Base-by-base conservation (phyloP, 1,140 invertebrate genomes). In the Diabrotica virgifera region DNA sequence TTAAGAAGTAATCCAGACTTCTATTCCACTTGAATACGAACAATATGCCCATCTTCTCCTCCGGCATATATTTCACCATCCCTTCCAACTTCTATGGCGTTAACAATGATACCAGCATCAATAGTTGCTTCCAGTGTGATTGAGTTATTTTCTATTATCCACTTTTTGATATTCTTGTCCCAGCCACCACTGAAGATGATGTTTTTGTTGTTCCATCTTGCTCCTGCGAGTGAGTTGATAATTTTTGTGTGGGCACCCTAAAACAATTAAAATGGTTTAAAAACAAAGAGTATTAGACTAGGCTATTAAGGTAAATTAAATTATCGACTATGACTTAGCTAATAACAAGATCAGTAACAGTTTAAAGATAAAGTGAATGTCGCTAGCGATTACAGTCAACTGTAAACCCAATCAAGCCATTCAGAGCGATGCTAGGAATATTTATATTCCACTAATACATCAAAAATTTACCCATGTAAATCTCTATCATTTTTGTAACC, bases 141-240 rank as follows among this genome's bases (percentile, higher is more conserved):
- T 36, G 69, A 66, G 63, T 72, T 70, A 56, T 71, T 64, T 14
- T 67, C 70, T 10, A 82, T 73, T 24, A 71, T 75, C 82, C 82
- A 83, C 24, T 76, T 72, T 69, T 82, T 82, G 5, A 83, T 52
- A 10, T 74, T 65, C 65, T 80, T 80, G 67, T 82, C 81, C 77
- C 79, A 83, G 2, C 80, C 81, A 12, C 79, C 82, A 51, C 74
- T 80, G 63, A 77, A 79, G 37, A 83, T 64, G 5, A 78, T 65
- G 8, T 69, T 58, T n/a, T 80, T 73, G 40, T 73, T 73, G 8
- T 72, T 65, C 54, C 74, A 71, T 36, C 61, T 59, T 8, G 66
- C 64, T 37, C 74, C 77, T 36, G 70, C 67, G 52, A 82, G 51
- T 4, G 77, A 66, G 66, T 80, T 82, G 13, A 83, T 79, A 53